Evolutionary conservation across 2,888 invertebrate species (phyloP).

Genomic region (Mystacides longicornis): DNA sequence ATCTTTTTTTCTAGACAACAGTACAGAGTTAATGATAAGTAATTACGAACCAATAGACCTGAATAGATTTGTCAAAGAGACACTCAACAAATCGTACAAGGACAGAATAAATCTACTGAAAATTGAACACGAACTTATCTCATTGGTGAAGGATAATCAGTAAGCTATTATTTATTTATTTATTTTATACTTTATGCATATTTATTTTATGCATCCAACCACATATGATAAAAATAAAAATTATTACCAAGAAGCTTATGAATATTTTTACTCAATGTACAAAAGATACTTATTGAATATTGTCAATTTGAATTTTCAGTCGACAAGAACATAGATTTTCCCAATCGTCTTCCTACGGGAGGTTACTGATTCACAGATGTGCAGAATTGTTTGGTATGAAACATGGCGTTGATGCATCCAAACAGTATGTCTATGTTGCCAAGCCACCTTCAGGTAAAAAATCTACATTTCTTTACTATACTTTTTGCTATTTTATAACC

Average conservation of each 20-base stretch:
- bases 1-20: constrained; percentile 22
- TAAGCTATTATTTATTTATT: constrained; percentile 36
- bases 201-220: no score
- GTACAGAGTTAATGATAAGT: constrained; percentile 14
- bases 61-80: constrained; percentile 81
- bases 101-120: constrained; percentile 79
- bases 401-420: constrained; percentile 84
- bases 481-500: no score
- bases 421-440: constrained; percentile 75
- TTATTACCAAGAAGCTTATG: not conserved
- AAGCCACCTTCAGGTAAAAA: constrained; percentile 52
- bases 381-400: constrained; percentile 92
- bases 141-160: constrained; percentile 75
- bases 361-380: constrained; percentile 92
- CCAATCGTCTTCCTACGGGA: constrained; percentile 90
- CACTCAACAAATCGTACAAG: constrained; percentile 82
- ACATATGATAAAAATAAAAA: not conserved
- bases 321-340: constrained; percentile 77
- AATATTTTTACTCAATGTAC: not conserved
- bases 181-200: no score
- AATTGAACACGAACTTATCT: constrained; percentile 81
- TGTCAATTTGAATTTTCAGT: constrained; percentile 36
- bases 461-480: no score
- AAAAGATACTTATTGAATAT: no score
- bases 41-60: constrained; percentile 53